Percentiles rank a stretch among this genome's conserved stretches.
These are phyloP conservation scores for Platalea minor DNA, from an alignment of 2,797 vertebrate genomes.

Conservation along the genomic window DNA sequence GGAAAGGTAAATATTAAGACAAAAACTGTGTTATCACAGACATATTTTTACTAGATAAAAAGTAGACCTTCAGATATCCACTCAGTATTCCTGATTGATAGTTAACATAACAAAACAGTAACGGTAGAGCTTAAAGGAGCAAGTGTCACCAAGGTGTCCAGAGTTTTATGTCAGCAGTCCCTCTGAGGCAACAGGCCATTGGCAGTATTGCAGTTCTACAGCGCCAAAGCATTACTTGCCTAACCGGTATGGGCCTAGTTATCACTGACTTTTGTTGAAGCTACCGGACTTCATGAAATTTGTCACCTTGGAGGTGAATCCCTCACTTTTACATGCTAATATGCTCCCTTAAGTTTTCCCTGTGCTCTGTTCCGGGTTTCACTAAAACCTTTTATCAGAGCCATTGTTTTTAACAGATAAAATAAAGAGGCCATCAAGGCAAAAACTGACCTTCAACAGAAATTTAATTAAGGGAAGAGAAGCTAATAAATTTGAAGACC, in stretches of 20 bases:
- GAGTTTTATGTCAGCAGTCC: not conserved
- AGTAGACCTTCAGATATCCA: not conserved
- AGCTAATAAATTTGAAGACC: conserved; percentile 27
- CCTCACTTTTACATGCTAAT: conserved; percentile 11
- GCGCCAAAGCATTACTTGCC: not conserved
- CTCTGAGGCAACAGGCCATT: not conserved
- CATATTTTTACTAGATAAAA: not conserved
- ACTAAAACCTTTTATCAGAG: conserved; percentile 13
- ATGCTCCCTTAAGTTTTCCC: not conserved
- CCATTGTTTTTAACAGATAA: conserved; percentile 18
- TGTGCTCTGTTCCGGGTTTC: not conserved
- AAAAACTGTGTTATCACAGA: not conserved
- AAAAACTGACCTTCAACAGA: conserved; percentile 29
- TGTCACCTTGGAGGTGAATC: not conserved
- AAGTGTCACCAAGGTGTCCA: not conserved
- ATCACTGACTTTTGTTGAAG: not conserved
- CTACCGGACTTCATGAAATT: not conserved
- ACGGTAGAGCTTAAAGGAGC: not conserved
- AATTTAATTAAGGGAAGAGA: conserved; percentile 22
- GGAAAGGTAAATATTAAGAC: not conserved
- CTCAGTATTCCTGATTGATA: not conserved
- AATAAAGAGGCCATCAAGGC: conserved; percentile 4
- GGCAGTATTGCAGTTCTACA: rapidly evolving
- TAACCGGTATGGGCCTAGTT: not conserved
- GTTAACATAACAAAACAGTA: not conserved